Conservation (phyloP, 92 coral and sea anemone species). For the Galaxea fascicularis region DNA sequence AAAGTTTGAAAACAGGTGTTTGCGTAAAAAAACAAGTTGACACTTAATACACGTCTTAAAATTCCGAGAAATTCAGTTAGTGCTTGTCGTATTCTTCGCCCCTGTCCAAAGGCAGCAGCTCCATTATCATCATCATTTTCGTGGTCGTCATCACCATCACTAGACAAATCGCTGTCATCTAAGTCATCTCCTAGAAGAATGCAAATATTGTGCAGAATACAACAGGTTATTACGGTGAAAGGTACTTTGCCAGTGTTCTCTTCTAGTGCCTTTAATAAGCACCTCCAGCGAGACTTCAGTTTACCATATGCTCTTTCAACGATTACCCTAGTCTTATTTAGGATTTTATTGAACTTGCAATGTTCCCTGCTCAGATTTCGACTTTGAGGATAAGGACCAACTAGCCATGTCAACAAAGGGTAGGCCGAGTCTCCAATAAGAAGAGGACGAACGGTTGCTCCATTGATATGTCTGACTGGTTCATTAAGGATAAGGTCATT, state of each 20-base stretch:
- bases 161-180: conserved; percentile 8
- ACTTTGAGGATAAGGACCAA: conserved; percentile 33
- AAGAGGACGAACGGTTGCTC: conserved; percentile 23
- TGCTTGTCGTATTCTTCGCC: no score
- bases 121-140: no score
- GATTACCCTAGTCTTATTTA: conserved; percentile 35
- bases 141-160: no score
- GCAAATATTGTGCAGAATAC: conserved; percentile 36
- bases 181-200: conserved; percentile 17
- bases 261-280: conserved; percentile 22
- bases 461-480: conserved; percentile 27
- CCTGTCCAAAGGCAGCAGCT: no score
- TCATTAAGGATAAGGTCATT: conserved; percentile 32
- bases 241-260: conserved; percentile 33
- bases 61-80: no score
- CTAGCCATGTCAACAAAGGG: conserved; percentile 27
- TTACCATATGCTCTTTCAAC: conserved; percentile 46
- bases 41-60: no score
- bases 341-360: conserved; percentile 30
- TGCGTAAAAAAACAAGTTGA: no score
- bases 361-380: conserved; percentile 27
- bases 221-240: conserved; percentile 11
- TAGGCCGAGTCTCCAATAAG: conserved; percentile 42
- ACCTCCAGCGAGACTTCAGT: conserved; percentile 34
- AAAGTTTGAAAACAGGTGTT: no score